phyloP scores from a whole-genome alignment of 2,797 vertebrate species.

The Bucorvus abyssinicus region DNA sequence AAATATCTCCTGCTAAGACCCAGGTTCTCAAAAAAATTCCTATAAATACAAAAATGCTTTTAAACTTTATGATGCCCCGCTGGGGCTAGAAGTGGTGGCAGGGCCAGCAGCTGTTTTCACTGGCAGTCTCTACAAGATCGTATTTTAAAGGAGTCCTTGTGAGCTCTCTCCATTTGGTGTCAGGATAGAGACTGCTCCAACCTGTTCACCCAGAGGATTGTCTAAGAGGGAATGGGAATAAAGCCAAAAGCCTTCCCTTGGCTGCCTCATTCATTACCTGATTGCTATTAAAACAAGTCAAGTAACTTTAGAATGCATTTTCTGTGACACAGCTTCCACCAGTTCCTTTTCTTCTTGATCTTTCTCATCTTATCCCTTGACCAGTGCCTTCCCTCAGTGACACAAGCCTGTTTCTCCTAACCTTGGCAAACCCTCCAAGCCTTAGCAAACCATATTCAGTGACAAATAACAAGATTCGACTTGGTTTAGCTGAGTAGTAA shows the following conservation, averaged over 20 bases:
- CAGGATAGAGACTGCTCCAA: slow-evolving; percentile 31
- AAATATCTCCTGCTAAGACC: neutral
- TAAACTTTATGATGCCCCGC: neutral
- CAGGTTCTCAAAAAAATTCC: neutral
- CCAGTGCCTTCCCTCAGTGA: neutral
- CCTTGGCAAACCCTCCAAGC: neutral
- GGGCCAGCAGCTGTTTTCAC: fast-evolving
- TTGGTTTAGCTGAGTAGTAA: neutral
- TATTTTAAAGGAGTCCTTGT: neutral
- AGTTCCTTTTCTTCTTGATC: neutral
- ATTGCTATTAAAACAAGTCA: neutral
- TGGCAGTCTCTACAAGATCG: no score
- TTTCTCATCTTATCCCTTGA: neutral
- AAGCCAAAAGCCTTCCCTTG: neutral
- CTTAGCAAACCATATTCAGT: neutral
- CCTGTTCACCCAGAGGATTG: neutral
- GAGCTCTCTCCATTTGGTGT: slow-evolving; percentile 48
- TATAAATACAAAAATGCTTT: neutral
- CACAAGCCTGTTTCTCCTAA: neutral
- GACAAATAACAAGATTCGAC: neutral
- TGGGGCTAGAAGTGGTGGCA: neutral
- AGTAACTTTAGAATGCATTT: neutral
- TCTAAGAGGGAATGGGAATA: neutral
- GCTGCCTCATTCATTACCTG: neutral
- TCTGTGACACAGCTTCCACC: neutral